Conservation (phyloP, 2,888 invertebrate genomes). For the Trilocha varians region DNA sequence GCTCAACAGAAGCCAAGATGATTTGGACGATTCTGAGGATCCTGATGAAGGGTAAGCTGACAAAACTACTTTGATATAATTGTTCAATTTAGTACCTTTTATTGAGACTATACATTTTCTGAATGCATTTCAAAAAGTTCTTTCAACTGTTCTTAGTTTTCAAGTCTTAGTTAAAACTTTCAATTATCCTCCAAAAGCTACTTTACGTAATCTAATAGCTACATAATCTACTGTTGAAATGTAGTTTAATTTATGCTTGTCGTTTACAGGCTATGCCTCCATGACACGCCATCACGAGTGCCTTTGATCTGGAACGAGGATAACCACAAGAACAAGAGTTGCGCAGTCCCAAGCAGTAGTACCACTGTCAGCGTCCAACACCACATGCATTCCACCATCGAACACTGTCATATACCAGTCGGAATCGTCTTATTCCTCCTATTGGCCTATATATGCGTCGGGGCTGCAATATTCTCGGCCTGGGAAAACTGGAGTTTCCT, state of each 20-base stretch:
- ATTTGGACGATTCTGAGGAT: constrained; percentile 75
- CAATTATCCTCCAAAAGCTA: no score
- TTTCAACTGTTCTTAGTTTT: no score
- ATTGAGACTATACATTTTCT: no score
- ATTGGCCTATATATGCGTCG: constrained; percentile 81
- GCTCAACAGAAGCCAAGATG: constrained; percentile 65
- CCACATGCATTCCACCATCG: constrained; percentile 39
- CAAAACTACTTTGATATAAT: not conserved
- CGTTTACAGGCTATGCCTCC: constrained; percentile 64
- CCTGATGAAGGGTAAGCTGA: constrained; percentile 63
- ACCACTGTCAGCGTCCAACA: constrained; percentile 47
- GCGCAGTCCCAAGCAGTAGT: constrained; percentile 51
- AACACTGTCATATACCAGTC: constrained; percentile 60
- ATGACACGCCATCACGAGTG: constrained; percentile 84
- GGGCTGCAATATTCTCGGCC: constrained; percentile 84
- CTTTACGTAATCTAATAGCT: no score
- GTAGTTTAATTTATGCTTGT: constrained; percentile 3
- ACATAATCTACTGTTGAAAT: no score
- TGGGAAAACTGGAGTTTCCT: constrained; percentile 87
- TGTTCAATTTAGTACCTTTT: not conserved
- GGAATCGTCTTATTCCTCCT: constrained; percentile 78
- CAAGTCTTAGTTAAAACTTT: no score
- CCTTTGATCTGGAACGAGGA: constrained; percentile 79
- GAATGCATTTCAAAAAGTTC: no score
- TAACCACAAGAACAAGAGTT: constrained; percentile 46